Conservation (phyloP, 2,888 invertebrate species). For the Chelonus formosanus region DNA sequence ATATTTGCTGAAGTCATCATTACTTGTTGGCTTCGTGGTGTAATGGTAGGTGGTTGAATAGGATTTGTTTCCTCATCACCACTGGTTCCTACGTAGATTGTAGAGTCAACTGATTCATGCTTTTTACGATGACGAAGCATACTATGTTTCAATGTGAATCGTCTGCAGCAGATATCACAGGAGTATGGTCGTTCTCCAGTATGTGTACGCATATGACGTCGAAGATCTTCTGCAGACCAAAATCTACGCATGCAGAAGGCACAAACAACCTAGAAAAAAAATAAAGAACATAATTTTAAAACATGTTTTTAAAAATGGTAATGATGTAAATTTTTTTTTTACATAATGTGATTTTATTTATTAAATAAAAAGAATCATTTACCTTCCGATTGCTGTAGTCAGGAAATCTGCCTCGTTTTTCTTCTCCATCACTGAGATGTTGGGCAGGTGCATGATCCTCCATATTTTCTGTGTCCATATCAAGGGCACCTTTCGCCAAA, state of each 20-base stretch:
- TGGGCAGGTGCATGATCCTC: constrained; percentile 61
- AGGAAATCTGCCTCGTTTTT: constrained; percentile 81
- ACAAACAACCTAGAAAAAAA: constrained; percentile 75
- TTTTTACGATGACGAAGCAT: constrained; percentile 94
- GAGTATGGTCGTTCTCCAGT: constrained; percentile 92
- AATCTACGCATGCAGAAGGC: constrained; percentile 93
- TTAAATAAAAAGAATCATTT: constrained; percentile 40
- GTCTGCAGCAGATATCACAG: constrained; percentile 86
- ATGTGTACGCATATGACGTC: constrained; percentile 94
- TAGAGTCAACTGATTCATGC: constrained; percentile 74
- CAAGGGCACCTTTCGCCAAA: constrained; percentile 82
- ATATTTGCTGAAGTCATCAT: constrained; percentile 41
- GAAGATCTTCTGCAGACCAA: constrained; percentile 93
- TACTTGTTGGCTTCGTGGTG: constrained; percentile 48
- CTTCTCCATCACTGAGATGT: constrained; percentile 74
- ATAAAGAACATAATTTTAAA: constrained; percentile 7
- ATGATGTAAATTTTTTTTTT: not conserved
- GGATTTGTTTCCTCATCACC: constrained; percentile 67
- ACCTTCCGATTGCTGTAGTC: constrained; percentile 89
- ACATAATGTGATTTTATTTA: not conserved
- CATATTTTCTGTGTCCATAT: constrained; percentile 68
- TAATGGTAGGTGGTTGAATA: constrained; percentile 53
- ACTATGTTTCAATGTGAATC: constrained; percentile 93
- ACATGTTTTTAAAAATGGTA: not conserved
- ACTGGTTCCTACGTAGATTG: constrained; percentile 68